A percentile compares a stretch with the other conserved stretches of the same genome.
Evolutionary conservation across 2,888 invertebrate genomes (phyloP).

Genomic region (Yponomeuta plumbellus): DNA sequence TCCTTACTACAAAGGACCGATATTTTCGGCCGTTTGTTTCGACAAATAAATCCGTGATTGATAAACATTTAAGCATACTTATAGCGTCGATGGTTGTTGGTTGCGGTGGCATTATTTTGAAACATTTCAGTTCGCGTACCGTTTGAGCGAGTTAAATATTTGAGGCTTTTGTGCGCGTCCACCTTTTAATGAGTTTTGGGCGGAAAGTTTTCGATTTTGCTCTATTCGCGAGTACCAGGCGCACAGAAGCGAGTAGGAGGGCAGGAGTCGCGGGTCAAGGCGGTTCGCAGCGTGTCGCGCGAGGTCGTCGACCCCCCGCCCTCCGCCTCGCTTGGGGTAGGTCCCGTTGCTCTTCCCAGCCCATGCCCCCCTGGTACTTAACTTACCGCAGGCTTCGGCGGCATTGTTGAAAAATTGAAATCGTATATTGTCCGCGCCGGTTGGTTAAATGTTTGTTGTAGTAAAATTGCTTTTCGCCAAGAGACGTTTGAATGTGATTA

Average conservation of each 20-base stretch:
- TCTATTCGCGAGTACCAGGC: slow-evolving; percentile 38
- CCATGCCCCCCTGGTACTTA: slow-evolving; percentile 39
- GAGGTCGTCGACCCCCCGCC: slow-evolving; percentile 56
- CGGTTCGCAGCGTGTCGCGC: slow-evolving; percentile 45
- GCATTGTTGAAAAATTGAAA: slow-evolving; percentile 15
- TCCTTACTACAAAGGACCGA: background rate
- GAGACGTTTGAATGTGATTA: background rate
- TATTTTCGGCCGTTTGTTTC: background rate
- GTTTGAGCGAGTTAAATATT: background rate
- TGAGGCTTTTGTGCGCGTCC: background rate
- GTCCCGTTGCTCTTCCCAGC: slow-evolving; percentile 54
- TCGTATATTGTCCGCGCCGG: slow-evolving; percentile 7
- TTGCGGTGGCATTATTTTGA: background rate
- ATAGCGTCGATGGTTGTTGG: background rate
- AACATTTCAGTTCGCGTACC: background rate
- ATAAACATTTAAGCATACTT: background rate
- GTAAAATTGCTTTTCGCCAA: slow-evolving; percentile 4
- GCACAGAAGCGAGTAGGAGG: slow-evolving; percentile 47
- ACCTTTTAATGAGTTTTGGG: background rate
- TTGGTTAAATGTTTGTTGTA: background rate
- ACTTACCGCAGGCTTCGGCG: slow-evolving; percentile 19
- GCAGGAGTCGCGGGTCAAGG: slow-evolving; percentile 52
- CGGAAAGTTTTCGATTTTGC: background rate
- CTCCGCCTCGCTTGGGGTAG: slow-evolving; percentile 44
- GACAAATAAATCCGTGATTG: background rate